A percentile compares a stretch with the other conserved stretches of the same genome.
These are phyloP conservation scores for Sitobion miscanthi DNA, from an alignment of 1,140 invertebrate genomes.

Conservation along the genomic window DNA sequence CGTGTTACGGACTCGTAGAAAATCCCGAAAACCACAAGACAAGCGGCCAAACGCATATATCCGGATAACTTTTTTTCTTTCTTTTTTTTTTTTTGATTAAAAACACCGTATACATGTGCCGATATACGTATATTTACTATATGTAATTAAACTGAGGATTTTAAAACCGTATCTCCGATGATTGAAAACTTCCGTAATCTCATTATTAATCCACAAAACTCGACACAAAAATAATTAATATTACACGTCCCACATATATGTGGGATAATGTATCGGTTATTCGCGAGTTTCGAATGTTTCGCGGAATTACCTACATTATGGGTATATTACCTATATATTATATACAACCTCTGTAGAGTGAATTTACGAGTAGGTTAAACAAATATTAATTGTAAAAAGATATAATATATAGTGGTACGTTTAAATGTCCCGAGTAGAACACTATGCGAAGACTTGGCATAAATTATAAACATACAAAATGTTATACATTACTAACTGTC, in stretches of 20 bases:
- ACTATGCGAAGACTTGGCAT: neutral
- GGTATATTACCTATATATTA: too few species aligned
- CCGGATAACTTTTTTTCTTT: neutral
- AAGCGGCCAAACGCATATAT: neutral
- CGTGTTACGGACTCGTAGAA: neutral
- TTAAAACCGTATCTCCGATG: neutral
- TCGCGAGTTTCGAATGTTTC: neutral
- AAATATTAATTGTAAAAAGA: neutral
- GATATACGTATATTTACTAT: neutral
- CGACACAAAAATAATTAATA: neutral
- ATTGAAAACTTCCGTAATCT: neutral
- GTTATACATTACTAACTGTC: too few species aligned
- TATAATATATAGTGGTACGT: neutral
- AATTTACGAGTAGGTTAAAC: neutral
- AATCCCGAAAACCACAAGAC: neutral
- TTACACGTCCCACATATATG: neutral
- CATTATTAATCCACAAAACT: neutral
- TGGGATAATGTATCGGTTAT: neutral
- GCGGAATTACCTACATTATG: neutral
- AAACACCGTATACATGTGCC: neutral
- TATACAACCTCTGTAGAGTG: neutral
- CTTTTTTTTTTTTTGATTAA: constrained; percentile 2
- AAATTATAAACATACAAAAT: neutral
- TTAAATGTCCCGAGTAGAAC: too few species aligned
- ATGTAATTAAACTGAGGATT: neutral